Evolutionary conservation across 2,113 vertebrate species (phyloP).

Genomic region (Gavia stellata): DNA sequence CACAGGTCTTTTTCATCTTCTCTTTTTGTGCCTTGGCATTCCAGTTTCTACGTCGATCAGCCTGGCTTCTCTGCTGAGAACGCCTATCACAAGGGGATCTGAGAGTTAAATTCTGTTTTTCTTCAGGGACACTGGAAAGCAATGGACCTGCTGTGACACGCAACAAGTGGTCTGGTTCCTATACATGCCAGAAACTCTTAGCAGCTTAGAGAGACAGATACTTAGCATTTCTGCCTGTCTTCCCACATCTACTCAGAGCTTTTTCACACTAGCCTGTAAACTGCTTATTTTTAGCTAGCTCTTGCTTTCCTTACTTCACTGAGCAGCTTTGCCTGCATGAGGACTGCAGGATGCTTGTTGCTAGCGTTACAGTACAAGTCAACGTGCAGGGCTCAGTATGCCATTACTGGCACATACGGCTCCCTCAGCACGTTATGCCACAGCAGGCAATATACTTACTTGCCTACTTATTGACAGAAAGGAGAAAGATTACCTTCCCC

Average conservation of each 20-base stretch:
- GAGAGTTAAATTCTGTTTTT: not conserved
- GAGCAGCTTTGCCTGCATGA: not conserved
- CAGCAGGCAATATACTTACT: slow-evolving; percentile 12
- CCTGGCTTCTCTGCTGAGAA: not conserved
- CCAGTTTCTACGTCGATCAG: not conserved
- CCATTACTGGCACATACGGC: not conserved
- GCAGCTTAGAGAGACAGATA: not conserved
- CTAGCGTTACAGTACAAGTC: not conserved
- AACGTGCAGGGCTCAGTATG: not conserved
- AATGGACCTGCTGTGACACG: not conserved
- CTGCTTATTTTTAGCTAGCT: not conserved
- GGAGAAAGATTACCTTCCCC: not conserved
- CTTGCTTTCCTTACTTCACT: not conserved
- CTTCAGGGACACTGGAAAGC: not conserved
- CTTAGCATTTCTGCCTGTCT: not conserved
- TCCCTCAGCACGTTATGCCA: not conserved
- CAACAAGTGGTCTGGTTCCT: not conserved
- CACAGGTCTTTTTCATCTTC: not conserved
- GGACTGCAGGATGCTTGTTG: not conserved
- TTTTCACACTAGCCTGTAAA: not conserved
- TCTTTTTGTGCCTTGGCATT: not conserved
- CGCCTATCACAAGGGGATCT: not conserved
- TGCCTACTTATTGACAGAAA: not conserved
- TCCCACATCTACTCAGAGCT: not conserved
- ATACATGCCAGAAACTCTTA: not conserved